phyloP scores from a whole-genome alignment of 2,113 vertebrate species.

The Aptenodytes patagonicus region DNA sequence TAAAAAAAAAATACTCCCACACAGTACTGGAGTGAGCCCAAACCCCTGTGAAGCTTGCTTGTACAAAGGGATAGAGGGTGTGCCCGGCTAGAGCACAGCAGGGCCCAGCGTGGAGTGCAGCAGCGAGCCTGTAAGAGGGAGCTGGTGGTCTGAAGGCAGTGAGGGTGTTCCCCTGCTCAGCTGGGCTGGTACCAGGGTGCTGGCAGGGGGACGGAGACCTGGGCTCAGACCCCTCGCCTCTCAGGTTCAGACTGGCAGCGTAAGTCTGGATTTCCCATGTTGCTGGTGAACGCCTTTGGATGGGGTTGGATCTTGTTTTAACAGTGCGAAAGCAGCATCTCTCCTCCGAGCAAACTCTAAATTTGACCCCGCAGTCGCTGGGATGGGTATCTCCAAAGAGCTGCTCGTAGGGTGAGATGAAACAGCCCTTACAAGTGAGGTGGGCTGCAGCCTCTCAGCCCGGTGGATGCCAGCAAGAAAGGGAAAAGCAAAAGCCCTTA shows the following conservation, averaged over 20 bases:
- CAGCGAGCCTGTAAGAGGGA: neutral
- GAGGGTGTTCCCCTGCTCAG: neutral
- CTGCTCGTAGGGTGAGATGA: accelerated
- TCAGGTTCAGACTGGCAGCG: neutral
- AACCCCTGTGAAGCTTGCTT: constrained; percentile 20
- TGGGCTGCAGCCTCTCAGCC: neutral
- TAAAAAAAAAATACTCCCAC: constrained; percentile 5
- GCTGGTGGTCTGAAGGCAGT: neutral
- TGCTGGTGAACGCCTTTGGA: neutral
- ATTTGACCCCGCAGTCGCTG: accelerated
- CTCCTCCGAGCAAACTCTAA: accelerated
- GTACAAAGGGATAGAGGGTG: constrained; percentile 56
- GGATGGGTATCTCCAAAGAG: neutral
- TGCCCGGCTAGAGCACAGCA: constrained; percentile 1
- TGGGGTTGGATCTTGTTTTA: neutral
- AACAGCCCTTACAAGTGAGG: accelerated
- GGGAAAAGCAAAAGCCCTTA: neutral
- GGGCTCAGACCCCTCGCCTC: accelerated
- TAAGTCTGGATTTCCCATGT: accelerated
- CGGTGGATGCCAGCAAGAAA: neutral
- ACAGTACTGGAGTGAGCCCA: constrained; percentile 48
- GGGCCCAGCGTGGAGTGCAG: neutral
- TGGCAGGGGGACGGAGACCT: neutral
- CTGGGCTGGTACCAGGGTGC: neutral
- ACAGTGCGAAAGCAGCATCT: neutral